Evolutionary conservation across 92 coral and sea anemone genomes (phyloP), one percentile per base, ranked within the genome.

Genomic region (Diadumene lineata): DNA sequence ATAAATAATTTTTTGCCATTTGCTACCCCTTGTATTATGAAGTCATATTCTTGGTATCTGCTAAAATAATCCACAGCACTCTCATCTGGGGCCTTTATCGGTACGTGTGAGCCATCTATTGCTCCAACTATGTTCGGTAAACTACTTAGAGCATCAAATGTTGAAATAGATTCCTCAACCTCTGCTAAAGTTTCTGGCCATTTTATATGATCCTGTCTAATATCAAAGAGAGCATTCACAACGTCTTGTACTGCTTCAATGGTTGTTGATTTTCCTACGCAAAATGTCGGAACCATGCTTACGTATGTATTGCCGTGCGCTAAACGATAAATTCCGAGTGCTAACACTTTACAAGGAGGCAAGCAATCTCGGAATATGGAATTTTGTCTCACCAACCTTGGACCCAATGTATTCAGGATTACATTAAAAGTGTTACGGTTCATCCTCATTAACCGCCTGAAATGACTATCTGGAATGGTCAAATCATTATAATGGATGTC

Each of bases 401-500:
- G 48, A 38, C 48, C 48, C 13, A 38, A 13, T 13, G 13, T 38
- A 38, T 38, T 38, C 6, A 38, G 48, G 13, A 38, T 38, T 38
- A 13, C 13, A 13, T 38, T 38, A 13, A 38, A 38, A 38, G 48
- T 38, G 48, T 38, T 38, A 6, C 48, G 48, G 6, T 38, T 38
- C 48, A 38, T 38, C 48, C 48, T 38, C 48, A 38, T 38, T 38
- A 38, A 13, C 48, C 13, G 6, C 48, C 48, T 38, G 48, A 38
- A 38, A 38, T 38, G 48, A 38, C 13, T 13, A 6, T 38, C 48
- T 38, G 48, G 48, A 38, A 38, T 38, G 13, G 48, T 38, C 13
- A 38, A 38, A 38, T 38, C 48, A 38, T 38, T 64, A 33, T 28
- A 64, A 33, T 64, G 31, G 29, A 64, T 31, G 27, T 64, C 69